Base-by-base conservation (phyloP, 35 echinoderm and acorn worm genomes). In the Strongylocentrotus purpuratus region DNA sequence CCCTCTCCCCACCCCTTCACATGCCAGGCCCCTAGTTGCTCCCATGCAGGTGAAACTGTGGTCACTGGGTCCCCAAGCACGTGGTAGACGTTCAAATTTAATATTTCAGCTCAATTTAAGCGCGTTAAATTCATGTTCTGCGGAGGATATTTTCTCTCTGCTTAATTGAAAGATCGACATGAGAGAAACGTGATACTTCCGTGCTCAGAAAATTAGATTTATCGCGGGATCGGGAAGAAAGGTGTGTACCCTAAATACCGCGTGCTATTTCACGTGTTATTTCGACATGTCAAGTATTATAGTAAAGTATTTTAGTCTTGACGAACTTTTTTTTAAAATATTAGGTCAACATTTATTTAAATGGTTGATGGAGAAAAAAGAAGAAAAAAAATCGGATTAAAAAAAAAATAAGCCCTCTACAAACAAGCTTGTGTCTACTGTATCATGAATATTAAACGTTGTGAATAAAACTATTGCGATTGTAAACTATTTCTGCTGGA, bases 11-110 rank as follows among this genome's bases (percentile, higher is more conserved):
- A 7, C 25, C 65, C 20, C 17, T 70, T 78, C 28, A 10, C 11
- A 59, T 59, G 22, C 65, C 20, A n/a, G 20, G 20, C 65, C 65
- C 65, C 65, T 78, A 3, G 5, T 7, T 78, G 22, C 61, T 70
- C 61, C 61, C 61, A n/a, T n/a, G n/a, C n/a, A 28, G 61, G 22
- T 70, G 22, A 78, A 78, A 78, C 22, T 4, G 4, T n/a, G 65
- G 25, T 78, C 65, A 28, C 65, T 22, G 25, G 65, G 65, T 78
- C 20, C 25, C 20, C 22, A 78, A 78, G 65, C 65, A 78, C 65
- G 65, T 78, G 65, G 65, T 78, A 78, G 65, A 78, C 65, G 28
- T 78, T 78, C 65, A 78, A 78, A 78, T 78, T 78, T 78, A 78
- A 28, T 8, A 28, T 55, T 55, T 55, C 50, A 55, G 50, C 50